phyloP scores from a whole-genome alignment of 1,140 invertebrate genomes.

The Phocides pigmalion region DNA sequence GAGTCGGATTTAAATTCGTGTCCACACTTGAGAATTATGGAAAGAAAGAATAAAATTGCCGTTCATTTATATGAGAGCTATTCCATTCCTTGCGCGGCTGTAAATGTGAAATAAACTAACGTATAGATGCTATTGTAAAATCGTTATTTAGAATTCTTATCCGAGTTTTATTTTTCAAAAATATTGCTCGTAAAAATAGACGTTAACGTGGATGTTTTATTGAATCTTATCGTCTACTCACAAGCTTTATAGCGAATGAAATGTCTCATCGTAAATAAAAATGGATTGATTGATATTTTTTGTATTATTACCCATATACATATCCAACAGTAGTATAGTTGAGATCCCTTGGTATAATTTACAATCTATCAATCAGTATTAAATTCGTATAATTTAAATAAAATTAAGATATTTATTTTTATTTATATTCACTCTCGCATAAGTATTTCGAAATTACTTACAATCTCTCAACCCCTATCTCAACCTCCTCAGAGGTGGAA shows the following conservation, averaged over 20 bases:
- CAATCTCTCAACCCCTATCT: too few relatives aligned
- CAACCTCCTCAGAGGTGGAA: too few relatives aligned
- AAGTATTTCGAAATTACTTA: too few relatives aligned
- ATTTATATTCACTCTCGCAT: too few relatives aligned
- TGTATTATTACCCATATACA: not conserved
- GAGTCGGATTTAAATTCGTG: slow-evolving; percentile 19
- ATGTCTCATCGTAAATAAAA: slow-evolving; percentile 19
- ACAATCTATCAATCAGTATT: too few relatives aligned
- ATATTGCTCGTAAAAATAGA: slow-evolving; percentile 36
- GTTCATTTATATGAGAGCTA: slow-evolving; percentile 20
- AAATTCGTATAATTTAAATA: too few relatives aligned
- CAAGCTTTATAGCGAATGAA: slow-evolving; percentile 4
- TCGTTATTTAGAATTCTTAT: slow-evolving; percentile 30
- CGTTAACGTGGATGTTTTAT: slow-evolving; percentile 38
- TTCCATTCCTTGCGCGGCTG: slow-evolving; percentile 10
- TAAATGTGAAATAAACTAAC: slow-evolving; percentile 34
- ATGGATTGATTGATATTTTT: slow-evolving; percentile 32
- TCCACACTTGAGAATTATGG: slow-evolving; percentile 19
- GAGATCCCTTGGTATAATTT: too few relatives aligned
- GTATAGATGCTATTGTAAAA: slow-evolving; percentile 24
- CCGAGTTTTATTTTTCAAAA: slow-evolving; percentile 35
- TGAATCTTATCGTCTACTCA: slow-evolving; percentile 30
- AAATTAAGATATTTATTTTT: too few relatives aligned
- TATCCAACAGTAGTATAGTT: too few relatives aligned
- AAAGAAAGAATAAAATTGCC: slow-evolving; percentile 31